Conservation (phyloP, 2,797 vertebrate genomes). For the Aythya fuligula region DNA sequence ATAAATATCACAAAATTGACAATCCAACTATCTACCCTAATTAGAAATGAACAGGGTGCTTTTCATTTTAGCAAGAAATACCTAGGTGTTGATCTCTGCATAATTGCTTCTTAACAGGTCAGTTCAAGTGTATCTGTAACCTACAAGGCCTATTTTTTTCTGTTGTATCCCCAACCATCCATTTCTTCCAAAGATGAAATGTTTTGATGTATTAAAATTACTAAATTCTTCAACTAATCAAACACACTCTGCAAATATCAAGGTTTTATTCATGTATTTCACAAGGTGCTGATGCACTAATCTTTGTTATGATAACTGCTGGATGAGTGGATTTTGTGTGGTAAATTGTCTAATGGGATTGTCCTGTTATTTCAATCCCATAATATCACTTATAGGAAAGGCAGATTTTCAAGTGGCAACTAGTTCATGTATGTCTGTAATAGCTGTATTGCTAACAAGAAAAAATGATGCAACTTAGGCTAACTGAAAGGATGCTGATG, state of each 20-base stretch:
- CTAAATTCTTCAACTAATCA: neutral
- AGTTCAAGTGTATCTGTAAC: neutral
- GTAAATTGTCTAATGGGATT: neutral
- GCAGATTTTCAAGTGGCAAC: too few species aligned
- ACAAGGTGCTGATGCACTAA: neutral
- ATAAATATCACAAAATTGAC: neutral
- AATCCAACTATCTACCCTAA: neutral
- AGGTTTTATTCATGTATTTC: neutral
- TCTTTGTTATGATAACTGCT: neutral
- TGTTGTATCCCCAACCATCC: neutral
- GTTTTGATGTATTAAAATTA: neutral
- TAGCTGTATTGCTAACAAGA: neutral
- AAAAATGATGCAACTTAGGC: neutral
- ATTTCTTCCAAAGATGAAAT: neutral
- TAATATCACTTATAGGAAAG: neutral
- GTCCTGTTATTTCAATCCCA: too few species aligned
- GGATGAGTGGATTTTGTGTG: neutral
- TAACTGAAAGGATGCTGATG: neutral
- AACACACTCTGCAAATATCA: neutral
- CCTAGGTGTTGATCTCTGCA: neutral
- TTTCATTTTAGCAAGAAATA: neutral
- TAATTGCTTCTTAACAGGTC: neutral
- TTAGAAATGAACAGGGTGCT: neutral
- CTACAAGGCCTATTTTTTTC: neutral
- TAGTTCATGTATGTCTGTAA: neutral